Evolutionary conservation across 2,888 invertebrate genomes (phyloP), one percentile per base, ranked within the genome.

Genomic region (Tetragonula carbonaria): DNA sequence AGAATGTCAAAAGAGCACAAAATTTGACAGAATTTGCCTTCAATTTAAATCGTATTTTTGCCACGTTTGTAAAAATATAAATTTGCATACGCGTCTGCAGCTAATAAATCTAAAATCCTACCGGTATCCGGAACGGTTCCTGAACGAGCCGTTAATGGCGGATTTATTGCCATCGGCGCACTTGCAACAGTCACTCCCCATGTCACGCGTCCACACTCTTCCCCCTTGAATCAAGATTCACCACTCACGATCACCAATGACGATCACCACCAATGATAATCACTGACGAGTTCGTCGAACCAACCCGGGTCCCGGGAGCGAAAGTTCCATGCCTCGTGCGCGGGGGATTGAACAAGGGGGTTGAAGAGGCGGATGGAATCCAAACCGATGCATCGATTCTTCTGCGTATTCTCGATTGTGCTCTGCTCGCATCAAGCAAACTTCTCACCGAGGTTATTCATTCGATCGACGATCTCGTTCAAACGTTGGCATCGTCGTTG

Each of bases 141-240:
- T 89, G 13, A 92, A 91, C 63, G 92, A 90, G 4, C 91, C 84
- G 33, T 88, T 88, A 82, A 84, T 80, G 82, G 87, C 87, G 51
- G 88, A 87, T 80, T 93, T 94, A 79, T 93, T 93, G 84, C 92
- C 92, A 50, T 94, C 93, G 87, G 93, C 92, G 87, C 95, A 95
- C 90, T 95, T 95, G 92, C 95, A 95, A 85, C 95, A 95, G 85
- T 95, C 93, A 88, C 93, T 93, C 74, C 95, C 95, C 95, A 95
- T 95, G 62, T 50, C 72, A 23, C 21, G 28, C 53, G 23, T 13
- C 70, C 53, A 50, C 74, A n/a, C 68, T 28, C 33, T 73, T 57
- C 53, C 28, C 6, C 45, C 18, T 33, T n/a, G 23, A 55, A 50
- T 81, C 72, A 78, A 59, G 74, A 81, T 67, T 50, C 59, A n/a